These are phyloP conservation scores for Rhadinocentrus ornatus DNA, from an alignment of 2,797 vertebrate genomes.

Conservation along the genomic window DNA sequence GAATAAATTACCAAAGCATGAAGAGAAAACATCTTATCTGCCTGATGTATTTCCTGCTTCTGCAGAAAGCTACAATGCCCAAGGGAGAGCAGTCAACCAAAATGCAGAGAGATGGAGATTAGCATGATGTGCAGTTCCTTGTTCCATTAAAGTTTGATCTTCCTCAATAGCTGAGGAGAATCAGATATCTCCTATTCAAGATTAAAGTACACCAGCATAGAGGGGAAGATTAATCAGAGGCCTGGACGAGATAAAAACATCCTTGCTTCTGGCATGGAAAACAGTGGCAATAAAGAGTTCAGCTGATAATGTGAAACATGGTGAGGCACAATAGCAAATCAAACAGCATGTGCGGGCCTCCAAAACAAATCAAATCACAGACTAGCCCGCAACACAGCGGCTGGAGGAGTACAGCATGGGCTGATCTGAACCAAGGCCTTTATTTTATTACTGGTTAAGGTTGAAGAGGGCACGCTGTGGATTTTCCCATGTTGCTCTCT, in stretches of 20 bases:
- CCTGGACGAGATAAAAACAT: conserved; percentile 77
- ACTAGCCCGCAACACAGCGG: conserved; percentile 54
- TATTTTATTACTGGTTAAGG: conserved; percentile 75
- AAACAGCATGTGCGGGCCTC: conserved; percentile 68
- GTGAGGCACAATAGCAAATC: conserved; percentile 77
- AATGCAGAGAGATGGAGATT: conserved; percentile 80
- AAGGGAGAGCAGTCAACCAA: conserved; percentile 72
- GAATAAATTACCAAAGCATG: conserved; percentile 79
- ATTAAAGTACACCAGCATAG: conserved; percentile 81
- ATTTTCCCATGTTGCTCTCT: conserved; percentile 79
- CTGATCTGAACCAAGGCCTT: conserved; percentile 73
- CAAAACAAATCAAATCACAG: conserved; percentile 76
- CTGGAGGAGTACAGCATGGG: conserved; percentile 61
- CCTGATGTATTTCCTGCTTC: conserved; percentile 79
- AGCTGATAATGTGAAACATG: conserved; percentile 81
- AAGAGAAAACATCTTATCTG: conserved; percentile 78
- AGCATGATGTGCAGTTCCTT: conserved; percentile 81
- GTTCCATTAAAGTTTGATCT: conserved; percentile 84
- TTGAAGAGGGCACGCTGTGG: conserved; percentile 67
- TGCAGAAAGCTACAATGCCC: conserved; percentile 77
- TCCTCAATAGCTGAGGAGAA: conserved; percentile 82
- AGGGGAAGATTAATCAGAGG: conserved; percentile 81
- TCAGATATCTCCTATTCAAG: conserved; percentile 81
- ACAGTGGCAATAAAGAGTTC: conserved; percentile 82
- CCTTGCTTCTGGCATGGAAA: conserved; percentile 80